Percentiles rank a stretch among this genome's conserved stretches.
These are phyloP conservation scores for Fissipunctia ypsillon DNA, from an alignment of 2,888 invertebrate genomes.

Conservation along the genomic window DNA sequence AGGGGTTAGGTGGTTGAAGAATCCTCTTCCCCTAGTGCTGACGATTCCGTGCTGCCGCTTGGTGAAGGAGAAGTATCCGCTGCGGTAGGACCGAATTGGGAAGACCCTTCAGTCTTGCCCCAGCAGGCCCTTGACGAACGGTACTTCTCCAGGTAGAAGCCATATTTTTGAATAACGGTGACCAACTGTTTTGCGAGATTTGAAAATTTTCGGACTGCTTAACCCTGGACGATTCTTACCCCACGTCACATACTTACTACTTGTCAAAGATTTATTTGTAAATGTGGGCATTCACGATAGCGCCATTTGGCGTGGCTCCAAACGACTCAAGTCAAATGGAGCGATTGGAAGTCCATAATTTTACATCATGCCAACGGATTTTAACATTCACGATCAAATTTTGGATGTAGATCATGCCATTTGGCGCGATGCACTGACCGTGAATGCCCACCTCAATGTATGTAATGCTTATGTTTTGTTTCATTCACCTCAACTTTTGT, in stretches of 20 bases:
- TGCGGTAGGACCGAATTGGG: constrained; percentile 18
- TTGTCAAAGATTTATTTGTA: neutral
- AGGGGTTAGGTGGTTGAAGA: constrained; percentile 19
- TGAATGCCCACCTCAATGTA: too few species aligned
- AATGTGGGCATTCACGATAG: too few species aligned
- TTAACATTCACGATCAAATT: too few species aligned
- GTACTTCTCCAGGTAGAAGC: constrained; percentile 32
- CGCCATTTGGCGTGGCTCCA: too few species aligned
- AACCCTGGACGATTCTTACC: neutral
- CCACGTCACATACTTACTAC: neutral
- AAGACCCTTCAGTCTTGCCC: constrained; percentile 30
- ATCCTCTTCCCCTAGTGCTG: constrained; percentile 18
- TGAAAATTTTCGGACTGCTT: neutral
- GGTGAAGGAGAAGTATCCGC: neutral
- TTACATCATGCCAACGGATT: too few species aligned
- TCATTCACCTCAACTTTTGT: constrained; percentile 4
- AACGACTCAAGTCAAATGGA: too few species aligned
- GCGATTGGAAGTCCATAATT: too few species aligned
- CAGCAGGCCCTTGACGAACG: constrained; percentile 30
- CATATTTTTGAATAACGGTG: constrained; percentile 3
- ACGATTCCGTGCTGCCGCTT: constrained; percentile 9
- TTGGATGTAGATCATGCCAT: too few species aligned
- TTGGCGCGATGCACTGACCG: too few species aligned
- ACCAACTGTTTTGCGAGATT: neutral
- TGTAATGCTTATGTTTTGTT: constrained; percentile 17